Evolutionary conservation across 2,797 vertebrate species (phyloP).

Genomic region (Xiphorhynchus erythropygius): DNA sequence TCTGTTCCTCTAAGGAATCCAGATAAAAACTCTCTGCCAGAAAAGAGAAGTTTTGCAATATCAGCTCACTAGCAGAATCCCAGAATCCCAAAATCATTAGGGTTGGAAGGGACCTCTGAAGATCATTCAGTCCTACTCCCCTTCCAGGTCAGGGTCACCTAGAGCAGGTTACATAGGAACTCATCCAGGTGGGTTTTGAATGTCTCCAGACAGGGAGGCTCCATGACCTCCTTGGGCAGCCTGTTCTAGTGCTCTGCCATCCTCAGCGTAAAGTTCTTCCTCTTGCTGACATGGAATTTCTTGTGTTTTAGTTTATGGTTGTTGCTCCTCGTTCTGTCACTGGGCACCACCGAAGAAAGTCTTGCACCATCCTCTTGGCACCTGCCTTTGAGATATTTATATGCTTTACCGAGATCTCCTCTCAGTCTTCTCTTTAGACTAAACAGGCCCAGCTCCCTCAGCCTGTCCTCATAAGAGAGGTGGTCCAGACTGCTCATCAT

Average conservation of each 20-base stretch:
- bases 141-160: not conserved
- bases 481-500: not conserved
- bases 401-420: not conserved
- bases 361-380: not conserved
- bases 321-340: not conserved
- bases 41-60: not conserved
- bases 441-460: not conserved
- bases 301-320: not conserved
- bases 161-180: not conserved
- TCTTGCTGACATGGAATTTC: not conserved
- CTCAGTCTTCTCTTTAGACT: not conserved
- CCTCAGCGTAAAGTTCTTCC: not conserved
- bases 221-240: not conserved
- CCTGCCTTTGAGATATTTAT: not conserved
- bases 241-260: not conserved
- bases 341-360: not conserved
- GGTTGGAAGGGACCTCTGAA: not conserved
- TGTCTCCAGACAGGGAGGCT: not conserved
- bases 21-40: not conserved
- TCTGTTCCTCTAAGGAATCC: not conserved
- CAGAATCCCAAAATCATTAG: not conserved
- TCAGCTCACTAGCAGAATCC: not conserved
- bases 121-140: not conserved
- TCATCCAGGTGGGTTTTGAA: not conserved
- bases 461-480: not conserved